Evolutionary conservation across 1,140 invertebrate species (phyloP), one percentile per base, ranked within the genome.

Genomic region (Drosophila punjabiensis): DNA sequence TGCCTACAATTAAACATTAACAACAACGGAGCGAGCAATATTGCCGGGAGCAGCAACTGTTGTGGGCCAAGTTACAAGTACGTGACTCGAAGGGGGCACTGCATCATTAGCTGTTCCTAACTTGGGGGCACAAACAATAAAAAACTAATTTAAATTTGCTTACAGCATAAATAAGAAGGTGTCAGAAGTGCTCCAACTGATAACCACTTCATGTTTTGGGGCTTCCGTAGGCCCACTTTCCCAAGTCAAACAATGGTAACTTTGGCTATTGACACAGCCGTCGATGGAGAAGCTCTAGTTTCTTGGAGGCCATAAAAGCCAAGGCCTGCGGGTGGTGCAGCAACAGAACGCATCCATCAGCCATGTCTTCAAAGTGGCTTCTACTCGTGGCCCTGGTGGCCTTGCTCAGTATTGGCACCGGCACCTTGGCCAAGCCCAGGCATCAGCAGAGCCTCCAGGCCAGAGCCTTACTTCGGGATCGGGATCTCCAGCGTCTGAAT

Each of bases 131-230:
- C 24, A 85, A 89, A 89, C 85, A 88, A 88, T 88, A 84, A 89
- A 79, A 88, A 88, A 88, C 85, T 88, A 79, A 88, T 88, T 85
- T 88, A 90, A 90, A 88, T 85, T 85, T 89, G 81, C 85, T 90
- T 85, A 89, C 83, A 63, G 81, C 86, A 85, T 85, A 81, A 79
- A 81, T 81, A 89, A 79, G 68, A 73, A 81, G 85, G 85, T 85
- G 85, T 89, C 86, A 76, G 68, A 89, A 89, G 60, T 81, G 73
- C 68, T 74, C 65, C 55, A 81, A 24, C 65, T 61, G 70, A 84
- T 80, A 71, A 73, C 20, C 24, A 9, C 24, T 39, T 33, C 3
- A 24, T 24, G 1, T 66, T 52, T 37, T 7, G 45, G 63, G 33
- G 16, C 4, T 28, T 41, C 5, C 3, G 30, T 9, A 20, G 65